Percentiles rank a stretch among this genome's conserved stretches.
phyloP scores from a whole-genome alignment of 2,797 vertebrate species.

The Miichthys miiuy region DNA sequence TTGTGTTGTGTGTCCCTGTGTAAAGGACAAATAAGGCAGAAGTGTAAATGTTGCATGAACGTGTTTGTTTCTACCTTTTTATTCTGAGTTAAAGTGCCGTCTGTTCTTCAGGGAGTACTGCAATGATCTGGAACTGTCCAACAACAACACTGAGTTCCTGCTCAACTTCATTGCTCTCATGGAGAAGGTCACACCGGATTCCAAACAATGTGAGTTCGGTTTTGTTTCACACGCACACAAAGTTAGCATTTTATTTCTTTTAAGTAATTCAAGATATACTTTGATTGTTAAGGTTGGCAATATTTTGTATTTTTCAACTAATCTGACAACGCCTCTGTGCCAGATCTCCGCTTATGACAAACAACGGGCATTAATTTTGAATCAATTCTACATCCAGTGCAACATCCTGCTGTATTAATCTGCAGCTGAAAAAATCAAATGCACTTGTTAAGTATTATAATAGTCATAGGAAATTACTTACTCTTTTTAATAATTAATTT shows the following conservation, averaged over 20 bases:
- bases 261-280: background rate
- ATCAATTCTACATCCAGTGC: background rate
- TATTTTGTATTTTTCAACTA: background rate
- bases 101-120: slow-evolving; percentile 94
- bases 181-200: slow-evolving; percentile 99
- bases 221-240: background rate
- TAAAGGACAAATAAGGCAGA: slow-evolving; percentile 13
- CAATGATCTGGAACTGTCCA: slow-evolving; percentile 96
- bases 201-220: slow-evolving; percentile 94
- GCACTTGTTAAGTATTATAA: too few relatives aligned
- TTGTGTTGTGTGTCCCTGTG: slow-evolving; percentile 20
- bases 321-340: background rate
- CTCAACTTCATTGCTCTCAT: slow-evolving; percentile 98
- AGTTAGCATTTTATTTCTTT: background rate
- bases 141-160: slow-evolving; percentile 99
- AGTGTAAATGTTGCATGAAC: slow-evolving; percentile 12
- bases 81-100: slow-evolving; percentile 27
- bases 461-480: background rate
- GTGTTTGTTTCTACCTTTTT: slow-evolving; percentile 28
- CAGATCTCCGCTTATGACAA: background rate
- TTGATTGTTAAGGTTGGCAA: too few relatives aligned
- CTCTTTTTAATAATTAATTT: too few relatives aligned
- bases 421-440: background rate
- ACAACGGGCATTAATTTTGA: background rate
- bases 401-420: background rate